Evolutionary conservation across 1,140 invertebrate genomes (phyloP), one percentile per base, ranked within the genome.

Genomic region (Dreissena rostriformis): DNA sequence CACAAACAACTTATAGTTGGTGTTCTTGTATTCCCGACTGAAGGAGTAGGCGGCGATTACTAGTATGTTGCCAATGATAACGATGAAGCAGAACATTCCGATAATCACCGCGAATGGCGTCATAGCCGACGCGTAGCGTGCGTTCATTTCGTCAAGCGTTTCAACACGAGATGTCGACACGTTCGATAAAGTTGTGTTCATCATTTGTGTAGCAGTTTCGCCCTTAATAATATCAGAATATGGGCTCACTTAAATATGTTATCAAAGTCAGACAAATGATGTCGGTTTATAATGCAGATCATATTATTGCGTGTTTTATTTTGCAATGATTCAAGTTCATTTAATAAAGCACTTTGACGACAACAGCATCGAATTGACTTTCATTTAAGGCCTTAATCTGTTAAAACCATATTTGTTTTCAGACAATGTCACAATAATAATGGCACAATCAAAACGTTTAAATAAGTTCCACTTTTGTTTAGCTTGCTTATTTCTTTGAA

Each of bases 1-100:
- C 17, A 55, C 71, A 55, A 74, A 74, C 24, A 57, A n/a, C 26
- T 74, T 74, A 28, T 53, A 74, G 24, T 74, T 74, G 8, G 71
- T 71, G 26, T 22, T 49, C 49, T 26, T 75, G 29, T 57, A 75
- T 26, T 75, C 53, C 12, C 14, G 49, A 61, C 52, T 75, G 10
- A 22, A 22, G 17, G 24, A 57, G 55, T 57, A 75, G 4, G 61
- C 55, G 14, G 61, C 24, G 24, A 75, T 55, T 19, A 75, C 14
- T 4, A 75, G 11, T 28, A 14, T 10, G 22, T 57, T 57, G 19
- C 73, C 73, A n/a, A 75, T 6, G n/a, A 75, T 63, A 28, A 14
- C 51, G 2, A 75, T n/a, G 10, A 75, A 55, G 17, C 7, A 75
- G 53, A 75, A 61, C 19, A 75, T 19, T 55, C n/a, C 53, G 14